These are phyloP conservation scores for Halcyon malimbica DNA, from an alignment of 2,113 vertebrate genomes.

Conservation along the genomic window DNA sequence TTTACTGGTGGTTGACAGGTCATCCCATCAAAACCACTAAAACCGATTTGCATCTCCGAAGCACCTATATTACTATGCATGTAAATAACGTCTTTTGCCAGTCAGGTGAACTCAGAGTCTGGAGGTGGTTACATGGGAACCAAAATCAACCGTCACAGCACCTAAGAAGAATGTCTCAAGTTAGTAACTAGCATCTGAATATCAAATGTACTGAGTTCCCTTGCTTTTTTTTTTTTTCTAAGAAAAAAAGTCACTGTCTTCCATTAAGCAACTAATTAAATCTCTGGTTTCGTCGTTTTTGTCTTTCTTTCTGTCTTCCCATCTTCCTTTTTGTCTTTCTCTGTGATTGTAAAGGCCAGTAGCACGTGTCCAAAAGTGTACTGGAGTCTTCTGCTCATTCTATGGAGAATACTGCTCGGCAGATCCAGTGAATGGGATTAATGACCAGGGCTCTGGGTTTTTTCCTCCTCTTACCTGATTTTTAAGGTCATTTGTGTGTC, in stretches of 20 bases:
- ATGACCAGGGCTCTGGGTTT: not conserved
- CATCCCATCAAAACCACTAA: slow-evolving; percentile 52
- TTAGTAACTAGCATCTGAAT: not conserved
- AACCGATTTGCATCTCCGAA: slow-evolving; percentile 54
- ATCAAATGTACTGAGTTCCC: not conserved
- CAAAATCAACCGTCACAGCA: slow-evolving; percentile 36
- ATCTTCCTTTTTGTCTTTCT: not conserved
- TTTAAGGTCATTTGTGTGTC: slow-evolving; percentile 27
- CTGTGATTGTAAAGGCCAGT: not conserved
- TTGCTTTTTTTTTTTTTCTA: not conserved
- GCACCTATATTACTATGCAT: slow-evolving; percentile 36
- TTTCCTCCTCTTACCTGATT: not conserved
- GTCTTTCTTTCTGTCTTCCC: not conserved
- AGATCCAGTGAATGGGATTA: not conserved
- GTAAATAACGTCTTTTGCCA: slow-evolving; percentile 8
- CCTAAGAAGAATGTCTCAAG: slow-evolving; percentile 10
- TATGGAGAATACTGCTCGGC: not conserved
- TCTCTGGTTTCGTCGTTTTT: not conserved
- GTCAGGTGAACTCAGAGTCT: not conserved
- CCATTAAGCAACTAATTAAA: slow-evolving; percentile 37
- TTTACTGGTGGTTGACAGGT: slow-evolving; percentile 57
- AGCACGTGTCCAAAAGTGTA: not conserved
- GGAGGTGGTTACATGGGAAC: not conserved
- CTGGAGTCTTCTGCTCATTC: not conserved
- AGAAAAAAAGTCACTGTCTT: not conserved